Evolutionary conservation across 2,888 invertebrate species (phyloP), one percentile per base, ranked within the genome.

Genomic region (Sinhomidia bicolor): DNA sequence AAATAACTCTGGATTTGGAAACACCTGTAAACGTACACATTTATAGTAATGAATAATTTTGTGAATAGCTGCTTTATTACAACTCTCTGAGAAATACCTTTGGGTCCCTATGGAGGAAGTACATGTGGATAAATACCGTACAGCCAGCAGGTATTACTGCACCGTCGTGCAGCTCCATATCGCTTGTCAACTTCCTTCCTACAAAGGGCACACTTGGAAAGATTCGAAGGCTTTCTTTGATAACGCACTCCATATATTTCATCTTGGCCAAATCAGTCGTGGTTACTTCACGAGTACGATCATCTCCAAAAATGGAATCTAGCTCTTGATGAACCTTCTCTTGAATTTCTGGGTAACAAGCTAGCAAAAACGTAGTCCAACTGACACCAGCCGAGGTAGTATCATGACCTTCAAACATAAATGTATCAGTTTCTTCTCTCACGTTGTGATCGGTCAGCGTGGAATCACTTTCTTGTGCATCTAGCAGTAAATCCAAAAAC

Each of bases 1-100:
- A 92, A 94, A 95, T 76, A 91, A 93, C 74, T 94, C 94, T 0
- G 95, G 94, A 76, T 94, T 93, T 0, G 94, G 94, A 91, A 94
- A 95, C 74, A 93, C 93, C 17, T 93, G n/a, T n/a, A n/a, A n/a
- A n/a, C n/a, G n/a, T n/a, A n/a, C n/a, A n/a, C n/a, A n/a, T n/a
- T n/a, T n/a, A n/a, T n/a, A n/a, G n/a, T n/a, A n/a, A n/a, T n/a
- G n/a, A n/a, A n/a, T n/a, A n/a, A n/a, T n/a, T n/a, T n/a, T n/a
- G n/a, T n/a, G n/a, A n/a, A n/a, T n/a, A n/a, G n/a, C n/a, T n/a
- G n/a, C n/a, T n/a, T n/a, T n/a, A n/a, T n/a, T n/a, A n/a, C n/a
- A n/a, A n/a, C n/a, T n/a, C n/a, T n/a, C n/a, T n/a, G n/a, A n/a
- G n/a, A n/a, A 94, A 95, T 76, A 93, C 93, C 17, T 93, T 92